A percentile compares a stretch with the other conserved stretches of the same genome.
These are phyloP conservation scores for Pseudorectes ferrugineus DNA, from an alignment of 2,113 vertebrate species.

Conservation along the genomic window DNA sequence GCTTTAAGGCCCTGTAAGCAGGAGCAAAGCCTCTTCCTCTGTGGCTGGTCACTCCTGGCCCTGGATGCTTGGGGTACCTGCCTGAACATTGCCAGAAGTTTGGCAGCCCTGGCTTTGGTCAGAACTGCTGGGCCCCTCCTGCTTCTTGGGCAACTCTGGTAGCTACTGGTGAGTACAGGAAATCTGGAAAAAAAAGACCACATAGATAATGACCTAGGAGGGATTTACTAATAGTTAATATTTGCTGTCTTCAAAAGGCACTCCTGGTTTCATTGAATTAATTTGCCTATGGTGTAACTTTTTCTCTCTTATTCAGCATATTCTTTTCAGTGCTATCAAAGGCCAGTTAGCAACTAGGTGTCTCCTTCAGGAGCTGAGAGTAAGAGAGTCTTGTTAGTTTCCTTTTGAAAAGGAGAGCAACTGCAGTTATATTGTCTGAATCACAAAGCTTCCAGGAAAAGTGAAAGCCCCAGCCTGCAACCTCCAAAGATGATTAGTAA, in stretches of 20 bases:
- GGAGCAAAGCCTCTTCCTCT: not conserved
- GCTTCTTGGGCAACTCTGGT: not conserved
- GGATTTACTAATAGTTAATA: not conserved
- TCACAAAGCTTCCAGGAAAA: not conserved
- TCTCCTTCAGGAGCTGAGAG: not conserved
- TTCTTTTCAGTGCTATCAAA: not conserved
- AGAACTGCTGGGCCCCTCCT: not conserved
- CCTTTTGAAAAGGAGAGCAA: not conserved
- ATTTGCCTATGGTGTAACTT: not conserved
- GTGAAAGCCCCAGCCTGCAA: not conserved
- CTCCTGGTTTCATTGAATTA: not conserved
- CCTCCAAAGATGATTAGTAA: not conserved
- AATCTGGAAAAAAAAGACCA: not conserved
- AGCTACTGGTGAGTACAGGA: not conserved
- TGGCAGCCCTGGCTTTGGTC: not conserved
- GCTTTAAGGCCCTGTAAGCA: not conserved
- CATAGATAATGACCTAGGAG: not conserved
- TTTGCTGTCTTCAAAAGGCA: not conserved
- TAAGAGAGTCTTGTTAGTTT: not conserved
- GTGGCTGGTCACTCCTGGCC: not conserved
- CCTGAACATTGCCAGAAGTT: not conserved
- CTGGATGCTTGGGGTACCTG: not conserved
- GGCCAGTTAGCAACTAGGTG: not conserved
- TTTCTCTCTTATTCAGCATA: not conserved
- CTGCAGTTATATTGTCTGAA: not conserved